Evolutionary conservation across 2,888 invertebrate species (phyloP), one percentile per base, ranked within the genome.

Genomic region (Pseudoips prasinana): DNA sequence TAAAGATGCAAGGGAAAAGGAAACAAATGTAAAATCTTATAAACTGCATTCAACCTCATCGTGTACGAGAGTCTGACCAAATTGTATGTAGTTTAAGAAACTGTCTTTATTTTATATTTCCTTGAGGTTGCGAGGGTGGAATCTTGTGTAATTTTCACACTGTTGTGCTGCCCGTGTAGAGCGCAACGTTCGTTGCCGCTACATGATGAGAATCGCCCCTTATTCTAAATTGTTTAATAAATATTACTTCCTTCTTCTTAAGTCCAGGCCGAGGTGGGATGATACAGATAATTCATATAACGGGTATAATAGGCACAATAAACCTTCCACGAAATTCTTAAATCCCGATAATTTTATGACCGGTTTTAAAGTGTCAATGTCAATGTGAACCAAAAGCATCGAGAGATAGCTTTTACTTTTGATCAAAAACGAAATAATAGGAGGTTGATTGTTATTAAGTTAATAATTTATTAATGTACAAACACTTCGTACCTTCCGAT

Each of bases 31-130:
- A 74, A 68, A 76, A 79, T 79, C 75, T 80, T 81, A 82, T 74
- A 75, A 80, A 80, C 79, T 76, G 70, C 73, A 75, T 79, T 84
- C 79, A 82, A 75, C 70, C 76, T 84, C 78, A 78, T 76, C 75
- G 77, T 68, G 77, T 73, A 79, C 68, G 70, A 64, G 70, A 62
- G 65, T 58, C 25, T 62, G 56, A 69, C 62, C 63, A 53, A 64
- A 64, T 65, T 71, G 67, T 67, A 56, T 66, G 66, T 64, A 67
- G 63, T 74, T 66, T 57, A 55, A 56, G 46, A 56, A 66, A 69
- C 61, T 73, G 67, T 61, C 61, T 74, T 74, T 77, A 77, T 79
- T 74, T 74, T 62, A 60, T 67, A 64, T 58, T 70, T 68, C 53
- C 36, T 46, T 29, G 30, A 34, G 30, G 39, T 38, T 34, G 23